A percentile compares a stretch with the other conserved stretches of the same genome.
These are phyloP conservation scores for Pseudotriccus pelzelni DNA, from an alignment of 2,797 vertebrate species.

Conservation along the genomic window DNA sequence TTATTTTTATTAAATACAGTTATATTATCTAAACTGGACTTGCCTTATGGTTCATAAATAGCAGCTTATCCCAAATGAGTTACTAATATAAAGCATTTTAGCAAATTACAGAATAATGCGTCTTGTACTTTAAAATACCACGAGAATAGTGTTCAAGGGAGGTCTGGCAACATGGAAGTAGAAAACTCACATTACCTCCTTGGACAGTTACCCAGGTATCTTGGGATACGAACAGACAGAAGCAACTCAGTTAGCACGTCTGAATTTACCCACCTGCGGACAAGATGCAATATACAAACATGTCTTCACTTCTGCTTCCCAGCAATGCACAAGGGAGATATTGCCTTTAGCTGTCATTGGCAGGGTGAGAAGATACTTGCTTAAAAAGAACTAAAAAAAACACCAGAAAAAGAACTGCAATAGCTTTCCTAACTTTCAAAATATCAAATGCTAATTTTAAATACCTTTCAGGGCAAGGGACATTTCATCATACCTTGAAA, in stretches of 20 bases:
- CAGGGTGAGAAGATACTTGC: not conserved
- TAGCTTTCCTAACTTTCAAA: not conserved
- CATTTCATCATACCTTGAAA: not conserved
- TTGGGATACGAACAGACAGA: not conserved
- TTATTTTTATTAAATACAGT: not conserved
- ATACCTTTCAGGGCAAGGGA: not conserved
- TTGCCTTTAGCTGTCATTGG: not conserved
- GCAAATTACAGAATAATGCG: not conserved
- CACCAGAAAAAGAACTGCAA: not conserved
- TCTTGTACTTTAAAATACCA: not conserved
- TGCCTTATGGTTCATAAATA: not conserved
- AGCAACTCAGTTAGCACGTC: not conserved
- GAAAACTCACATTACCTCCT: not conserved
- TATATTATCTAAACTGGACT: not conserved
- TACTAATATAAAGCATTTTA: not conserved
- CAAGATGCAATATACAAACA: not conserved
- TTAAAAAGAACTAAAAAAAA: not conserved
- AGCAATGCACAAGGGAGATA: not conserved
- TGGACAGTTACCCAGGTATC: not conserved
- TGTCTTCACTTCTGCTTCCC: not conserved
- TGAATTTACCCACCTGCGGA: not conserved
- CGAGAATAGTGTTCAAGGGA: not conserved
- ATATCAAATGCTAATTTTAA: not conserved
- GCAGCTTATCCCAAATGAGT: not conserved
- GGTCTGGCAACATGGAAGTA: not conserved